phyloP scores from a whole-genome alignment of 2,888 invertebrate species.

The Epirrhoe tristata region DNA sequence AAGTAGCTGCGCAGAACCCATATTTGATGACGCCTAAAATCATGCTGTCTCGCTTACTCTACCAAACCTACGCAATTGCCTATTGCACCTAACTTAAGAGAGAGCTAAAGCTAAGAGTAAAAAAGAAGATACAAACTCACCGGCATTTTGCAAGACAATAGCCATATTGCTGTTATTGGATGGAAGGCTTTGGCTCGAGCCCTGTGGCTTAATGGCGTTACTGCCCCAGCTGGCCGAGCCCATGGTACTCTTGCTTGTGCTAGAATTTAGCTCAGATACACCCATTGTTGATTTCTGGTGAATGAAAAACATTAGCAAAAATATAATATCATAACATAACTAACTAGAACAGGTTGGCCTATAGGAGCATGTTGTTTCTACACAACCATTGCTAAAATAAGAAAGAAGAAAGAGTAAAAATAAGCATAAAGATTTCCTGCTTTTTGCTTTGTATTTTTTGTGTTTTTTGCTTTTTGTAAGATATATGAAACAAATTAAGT shows the following conservation, averaged over 20 bases:
- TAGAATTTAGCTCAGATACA: constrained; percentile 58
- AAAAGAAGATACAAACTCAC: constrained; percentile 47
- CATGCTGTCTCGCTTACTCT: no score
- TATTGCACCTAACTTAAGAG: background rate
- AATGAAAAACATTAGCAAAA: constrained; percentile 18
- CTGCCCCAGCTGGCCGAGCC: constrained; percentile 70
- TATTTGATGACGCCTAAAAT: no score
- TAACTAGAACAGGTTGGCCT: background rate
- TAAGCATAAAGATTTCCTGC: no score
- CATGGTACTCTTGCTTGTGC: constrained; percentile 73
- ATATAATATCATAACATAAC: background rate
- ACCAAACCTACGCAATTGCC: no score
- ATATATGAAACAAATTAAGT: no score
- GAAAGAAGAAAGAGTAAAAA: no score
- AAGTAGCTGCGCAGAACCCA: no score
- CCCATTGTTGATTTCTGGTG: constrained; percentile 63
- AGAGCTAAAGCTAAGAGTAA: background rate
- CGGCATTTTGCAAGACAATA: constrained; percentile 57
- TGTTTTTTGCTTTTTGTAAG: no score
- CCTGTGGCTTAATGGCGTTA: constrained; percentile 59
- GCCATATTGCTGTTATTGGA: constrained; percentile 68
- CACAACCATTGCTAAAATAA: no score
- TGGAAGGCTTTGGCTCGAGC: constrained; percentile 71
- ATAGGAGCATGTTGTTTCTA: no score
- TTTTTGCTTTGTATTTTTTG: no score